Percentiles rank a stretch among this genome's conserved stretches.
Conservation (phyloP, 1,140 invertebrate genomes). For the Lasioglossum baleicum region DNA sequence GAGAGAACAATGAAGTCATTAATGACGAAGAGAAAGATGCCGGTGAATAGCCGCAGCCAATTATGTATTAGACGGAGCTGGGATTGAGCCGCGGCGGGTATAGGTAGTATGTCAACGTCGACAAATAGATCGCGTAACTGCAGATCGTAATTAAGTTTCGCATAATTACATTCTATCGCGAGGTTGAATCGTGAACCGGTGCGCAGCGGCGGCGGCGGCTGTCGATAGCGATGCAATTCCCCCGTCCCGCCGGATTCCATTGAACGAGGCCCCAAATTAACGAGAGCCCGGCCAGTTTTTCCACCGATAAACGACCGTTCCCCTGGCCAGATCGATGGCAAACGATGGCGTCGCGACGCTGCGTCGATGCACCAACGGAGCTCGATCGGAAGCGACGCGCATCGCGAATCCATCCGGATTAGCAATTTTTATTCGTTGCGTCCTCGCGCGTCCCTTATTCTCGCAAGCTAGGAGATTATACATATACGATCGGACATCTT, state of each 20-base stretch:
- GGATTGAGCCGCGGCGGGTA: not conserved
- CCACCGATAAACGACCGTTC: not conserved
- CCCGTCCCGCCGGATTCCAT: not conserved
- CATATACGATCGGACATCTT: too few species aligned
- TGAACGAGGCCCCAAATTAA: constrained; percentile 12
- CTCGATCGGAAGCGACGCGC: too few species aligned
- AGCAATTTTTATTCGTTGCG: too few species aligned
- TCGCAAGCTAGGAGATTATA: too few species aligned
- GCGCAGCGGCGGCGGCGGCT: not conserved
- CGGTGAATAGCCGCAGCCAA: not conserved
- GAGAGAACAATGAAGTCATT: not conserved
- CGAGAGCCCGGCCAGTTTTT: not conserved
- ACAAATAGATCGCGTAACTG: constrained; percentile 38
- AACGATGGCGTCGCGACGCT: not conserved
- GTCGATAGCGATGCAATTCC: constrained; percentile 16
- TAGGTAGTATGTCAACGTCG: constrained; percentile 10
- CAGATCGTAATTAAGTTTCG: constrained; percentile 51
- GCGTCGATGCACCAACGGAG: not conserved
- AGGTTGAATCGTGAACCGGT: constrained; percentile 10
- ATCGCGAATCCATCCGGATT: too few species aligned
- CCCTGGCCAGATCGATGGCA: constrained; percentile 9
- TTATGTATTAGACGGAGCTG: constrained; percentile 5
- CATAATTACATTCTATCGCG: constrained; percentile 30
- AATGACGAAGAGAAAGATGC: not conserved
- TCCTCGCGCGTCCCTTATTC: too few species aligned